Percentiles rank a stretch among this genome's conserved stretches.
These are phyloP conservation scores for Alectura lathami DNA, from an alignment of 2,113 vertebrate species.

Conservation along the genomic window DNA sequence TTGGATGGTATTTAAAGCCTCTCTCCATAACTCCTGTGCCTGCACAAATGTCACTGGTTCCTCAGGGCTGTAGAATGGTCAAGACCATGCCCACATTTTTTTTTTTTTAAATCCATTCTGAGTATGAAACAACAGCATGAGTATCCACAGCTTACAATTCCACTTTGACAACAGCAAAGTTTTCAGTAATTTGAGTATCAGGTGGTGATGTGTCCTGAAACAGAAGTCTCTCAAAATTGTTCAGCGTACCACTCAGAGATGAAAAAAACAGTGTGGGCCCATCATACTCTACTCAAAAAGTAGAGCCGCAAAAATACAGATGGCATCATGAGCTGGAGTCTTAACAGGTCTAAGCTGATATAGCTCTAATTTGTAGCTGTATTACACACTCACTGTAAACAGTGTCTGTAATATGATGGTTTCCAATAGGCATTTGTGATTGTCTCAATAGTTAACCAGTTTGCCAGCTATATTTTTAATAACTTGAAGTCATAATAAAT, in stretches of 20 bases:
- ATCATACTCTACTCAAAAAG: not conserved
- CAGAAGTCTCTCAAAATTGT: not conserved
- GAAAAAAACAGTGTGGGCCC: not conserved
- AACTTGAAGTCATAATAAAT: not conserved
- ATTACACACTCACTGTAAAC: not conserved
- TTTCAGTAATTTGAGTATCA: not conserved
- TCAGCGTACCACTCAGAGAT: too few relatives aligned
- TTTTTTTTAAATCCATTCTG: not conserved
- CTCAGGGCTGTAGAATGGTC: not conserved
- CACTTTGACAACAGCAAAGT: not conserved
- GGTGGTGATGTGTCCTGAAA: not conserved
- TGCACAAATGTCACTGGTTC: slow-evolving; percentile 41
- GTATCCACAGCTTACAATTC: not conserved
- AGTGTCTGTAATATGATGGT: not conserved
- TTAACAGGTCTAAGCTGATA: not conserved
- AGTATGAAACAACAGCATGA: not conserved
- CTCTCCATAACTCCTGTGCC: not conserved
- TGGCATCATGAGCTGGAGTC: rapidly evolving
- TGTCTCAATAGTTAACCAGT: not conserved
- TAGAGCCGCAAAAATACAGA: not conserved
- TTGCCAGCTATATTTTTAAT: not conserved
- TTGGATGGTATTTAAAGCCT: slow-evolving; percentile 9
- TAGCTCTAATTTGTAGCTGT: not conserved
- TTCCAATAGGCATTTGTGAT: not conserved
- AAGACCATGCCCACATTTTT: not conserved